Evolutionary conservation across 2,113 vertebrate genomes (phyloP).

Genomic region (Nestor notabilis): DNA sequence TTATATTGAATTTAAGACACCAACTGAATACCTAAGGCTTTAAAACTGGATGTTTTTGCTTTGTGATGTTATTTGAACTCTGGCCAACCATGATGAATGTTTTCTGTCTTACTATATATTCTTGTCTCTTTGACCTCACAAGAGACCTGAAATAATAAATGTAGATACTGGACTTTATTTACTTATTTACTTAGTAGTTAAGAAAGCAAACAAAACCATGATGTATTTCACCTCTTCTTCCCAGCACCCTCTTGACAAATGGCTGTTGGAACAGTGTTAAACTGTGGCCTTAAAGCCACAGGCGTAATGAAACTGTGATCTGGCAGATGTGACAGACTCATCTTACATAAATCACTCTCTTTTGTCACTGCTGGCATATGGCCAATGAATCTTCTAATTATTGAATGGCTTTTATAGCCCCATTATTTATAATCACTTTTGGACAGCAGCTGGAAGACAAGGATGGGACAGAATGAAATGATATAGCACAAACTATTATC

Average conservation of each 20-base stretch:
- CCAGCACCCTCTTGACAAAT: slow-evolving; percentile 44
- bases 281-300: slow-evolving; percentile 43
- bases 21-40: neutral
- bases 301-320: slow-evolving; percentile 40
- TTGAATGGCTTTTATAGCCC: slow-evolving; percentile 74
- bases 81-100: neutral
- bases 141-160: slow-evolving; percentile 6
- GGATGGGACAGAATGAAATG: slow-evolving; percentile 47
- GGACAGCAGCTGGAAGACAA: slow-evolving; percentile 69
- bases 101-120: neutral
- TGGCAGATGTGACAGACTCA: slow-evolving; percentile 69
- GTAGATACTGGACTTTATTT: slow-evolving; percentile 35
- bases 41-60: neutral
- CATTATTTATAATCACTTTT: slow-evolving; percentile 77
- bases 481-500: slow-evolving; percentile 38
- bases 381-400: slow-evolving; percentile 78
- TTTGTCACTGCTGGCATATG: slow-evolving; percentile 74
- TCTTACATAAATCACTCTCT: slow-evolving; percentile 73
- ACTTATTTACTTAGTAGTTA: slow-evolving; percentile 45
- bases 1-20: slow-evolving; percentile 4
- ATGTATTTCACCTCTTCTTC: slow-evolving; percentile 1
- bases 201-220: slow-evolving; percentile 30
- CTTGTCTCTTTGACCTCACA: neutral
- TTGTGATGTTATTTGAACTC: neutral
- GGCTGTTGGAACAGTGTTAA: slow-evolving; percentile 34